Conservation (phyloP, 35 echinoderm and acorn worm genomes). For the Stichopus chloronotus region DNA sequence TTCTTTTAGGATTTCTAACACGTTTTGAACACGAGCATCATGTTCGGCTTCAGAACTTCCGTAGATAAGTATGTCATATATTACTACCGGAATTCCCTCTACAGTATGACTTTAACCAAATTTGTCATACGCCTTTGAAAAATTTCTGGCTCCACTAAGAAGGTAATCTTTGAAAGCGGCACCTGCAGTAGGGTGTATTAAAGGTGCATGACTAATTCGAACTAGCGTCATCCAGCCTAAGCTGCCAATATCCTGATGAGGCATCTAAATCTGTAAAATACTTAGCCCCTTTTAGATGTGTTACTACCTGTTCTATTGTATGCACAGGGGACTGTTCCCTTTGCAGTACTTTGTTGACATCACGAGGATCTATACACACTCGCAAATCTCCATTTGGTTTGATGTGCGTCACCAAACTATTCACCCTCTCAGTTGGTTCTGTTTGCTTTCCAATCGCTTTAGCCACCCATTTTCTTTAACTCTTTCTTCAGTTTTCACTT, state of each 20-base stretch:
- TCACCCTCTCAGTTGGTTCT: conserved; percentile 68
- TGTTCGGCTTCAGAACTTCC: background rate
- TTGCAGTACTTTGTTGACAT: no score
- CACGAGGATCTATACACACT: conserved; percentile 56
- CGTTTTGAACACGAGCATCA: conserved; percentile 18
- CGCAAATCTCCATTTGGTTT: conserved; percentile 55
- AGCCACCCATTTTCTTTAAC: conserved; percentile 52
- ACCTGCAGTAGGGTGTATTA: conserved; percentile 58
- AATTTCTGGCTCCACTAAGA: conserved; percentile 61
- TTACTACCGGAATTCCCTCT: conserved; percentile 47
- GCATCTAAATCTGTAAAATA: conserved; percentile 62
- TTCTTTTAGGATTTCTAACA: background rate
- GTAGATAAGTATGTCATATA: conserved; percentile 32
- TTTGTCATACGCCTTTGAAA: conserved; percentile 60
- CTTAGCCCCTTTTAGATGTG: conserved; percentile 36
- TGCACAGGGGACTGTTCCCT: conserved; percentile 55
- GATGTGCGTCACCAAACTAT: conserved; percentile 18
- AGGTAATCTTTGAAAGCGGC: conserved; percentile 40
- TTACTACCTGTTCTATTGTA: conserved; percentile 65
- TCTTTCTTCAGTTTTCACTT: conserved; percentile 33
- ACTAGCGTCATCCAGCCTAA: conserved; percentile 66
- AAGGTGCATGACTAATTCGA: conserved; percentile 78
- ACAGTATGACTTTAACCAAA: conserved; percentile 1
- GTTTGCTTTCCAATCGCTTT: conserved; percentile 60
- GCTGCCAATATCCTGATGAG: conserved; percentile 72